phyloP scores from a whole-genome alignment of 1,140 invertebrate species.

The Cherax quadricarinatus region DNA sequence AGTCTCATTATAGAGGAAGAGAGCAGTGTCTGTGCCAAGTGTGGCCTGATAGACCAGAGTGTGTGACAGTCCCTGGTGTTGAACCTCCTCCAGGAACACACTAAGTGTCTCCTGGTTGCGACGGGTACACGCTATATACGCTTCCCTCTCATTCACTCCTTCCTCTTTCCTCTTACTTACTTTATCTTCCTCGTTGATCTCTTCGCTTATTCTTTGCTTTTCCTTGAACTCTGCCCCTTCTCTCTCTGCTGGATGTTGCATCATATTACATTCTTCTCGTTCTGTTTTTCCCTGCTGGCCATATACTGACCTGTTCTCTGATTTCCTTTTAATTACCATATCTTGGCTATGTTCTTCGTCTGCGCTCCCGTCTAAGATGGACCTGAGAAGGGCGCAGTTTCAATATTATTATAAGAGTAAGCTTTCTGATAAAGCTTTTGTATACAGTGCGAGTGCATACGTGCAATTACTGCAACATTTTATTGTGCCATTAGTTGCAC shows the following conservation, averaged over 20 bases:
- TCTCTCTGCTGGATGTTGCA: background rate
- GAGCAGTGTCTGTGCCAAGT: constrained; percentile 56
- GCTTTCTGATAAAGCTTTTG: too few relatives aligned
- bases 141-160: background rate
- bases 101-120: constrained; percentile 60
- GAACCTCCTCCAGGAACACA: constrained; percentile 65
- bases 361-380: constrained; percentile 32
- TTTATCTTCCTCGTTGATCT: background rate
- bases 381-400: background rate
- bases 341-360: background rate
- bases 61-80: constrained; percentile 38
- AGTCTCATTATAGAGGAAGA: constrained; percentile 69
- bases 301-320: background rate
- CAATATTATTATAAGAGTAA: too few relatives aligned
- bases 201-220: background rate
- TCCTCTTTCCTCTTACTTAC: background rate
- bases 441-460: too few relatives aligned
- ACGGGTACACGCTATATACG: constrained; percentile 64
- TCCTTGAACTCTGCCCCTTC: background rate
- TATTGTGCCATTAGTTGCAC: too few relatives aligned
- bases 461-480: too few relatives aligned
- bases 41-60: constrained; percentile 59
- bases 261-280: background rate
- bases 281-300: background rate
- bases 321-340: background rate